Conservation (phyloP, 2,888 invertebrate genomes). For the Zootermopsis nevadensis region DNA sequence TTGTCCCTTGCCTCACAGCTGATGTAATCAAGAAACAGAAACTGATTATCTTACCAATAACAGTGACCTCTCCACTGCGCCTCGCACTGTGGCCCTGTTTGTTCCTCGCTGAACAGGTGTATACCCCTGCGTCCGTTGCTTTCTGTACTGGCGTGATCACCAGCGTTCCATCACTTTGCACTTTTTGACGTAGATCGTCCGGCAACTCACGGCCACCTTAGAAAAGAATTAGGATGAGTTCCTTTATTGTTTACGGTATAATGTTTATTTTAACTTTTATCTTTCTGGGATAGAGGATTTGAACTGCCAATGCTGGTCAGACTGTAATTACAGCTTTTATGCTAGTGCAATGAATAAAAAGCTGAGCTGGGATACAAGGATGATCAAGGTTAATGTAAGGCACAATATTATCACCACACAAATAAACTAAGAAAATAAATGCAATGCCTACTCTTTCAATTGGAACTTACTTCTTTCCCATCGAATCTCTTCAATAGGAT, state of each 20-base stretch:
- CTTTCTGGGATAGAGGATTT: too few relatives aligned
- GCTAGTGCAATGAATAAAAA: too few relatives aligned
- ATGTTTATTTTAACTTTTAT: too few relatives aligned
- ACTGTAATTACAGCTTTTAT: too few relatives aligned
- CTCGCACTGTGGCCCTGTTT: constrained; percentile 81
- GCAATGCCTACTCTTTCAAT: too few relatives aligned
- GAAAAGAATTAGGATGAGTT: background rate
- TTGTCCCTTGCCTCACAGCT: too few relatives aligned
- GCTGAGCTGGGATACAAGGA: too few relatives aligned
- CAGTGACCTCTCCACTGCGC: constrained; percentile 78
- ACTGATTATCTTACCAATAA: constrained; percentile 73
- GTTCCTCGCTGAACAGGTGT: constrained; percentile 83
- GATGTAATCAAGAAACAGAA: background rate
- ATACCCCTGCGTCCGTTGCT: constrained; percentile 78
- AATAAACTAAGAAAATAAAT: too few relatives aligned
- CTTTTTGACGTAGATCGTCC: constrained; percentile 82
- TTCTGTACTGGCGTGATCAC: constrained; percentile 82
- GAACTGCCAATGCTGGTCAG: too few relatives aligned
- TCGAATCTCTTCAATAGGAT: constrained; percentile 82
- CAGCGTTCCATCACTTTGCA: constrained; percentile 78
- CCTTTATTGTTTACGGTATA: too few relatives aligned
- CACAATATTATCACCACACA: too few relatives aligned
- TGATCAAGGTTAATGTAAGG: too few relatives aligned
- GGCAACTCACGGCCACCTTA: constrained; percentile 76
- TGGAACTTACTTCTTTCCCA: constrained; percentile 75